Evolutionary conservation across 2,113 vertebrate genomes (phyloP).

Genomic region (Cacatua alba): DNA sequence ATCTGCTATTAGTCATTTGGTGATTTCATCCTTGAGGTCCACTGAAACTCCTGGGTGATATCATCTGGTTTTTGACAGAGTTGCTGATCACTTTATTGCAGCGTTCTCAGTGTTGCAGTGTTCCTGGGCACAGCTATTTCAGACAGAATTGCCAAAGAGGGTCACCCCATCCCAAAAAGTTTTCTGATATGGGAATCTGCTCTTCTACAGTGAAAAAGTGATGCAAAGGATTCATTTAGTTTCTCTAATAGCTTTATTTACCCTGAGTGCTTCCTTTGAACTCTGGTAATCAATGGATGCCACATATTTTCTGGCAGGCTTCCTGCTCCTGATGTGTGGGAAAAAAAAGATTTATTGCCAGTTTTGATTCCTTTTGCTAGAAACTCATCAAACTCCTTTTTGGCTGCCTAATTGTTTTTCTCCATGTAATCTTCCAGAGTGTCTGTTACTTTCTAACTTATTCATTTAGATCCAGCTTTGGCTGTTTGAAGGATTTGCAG

Average conservation of each 20-base stretch:
- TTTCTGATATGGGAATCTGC: not conserved
- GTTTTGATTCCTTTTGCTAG: constrained; percentile 38
- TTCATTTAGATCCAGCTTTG: not conserved
- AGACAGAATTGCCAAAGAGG: not conserved
- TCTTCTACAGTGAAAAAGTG: not conserved
- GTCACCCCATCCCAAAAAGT: not conserved
- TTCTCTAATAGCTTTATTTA: constrained; percentile 25
- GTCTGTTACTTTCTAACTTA: constrained; percentile 26
- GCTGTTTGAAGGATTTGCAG: constrained; percentile 23
- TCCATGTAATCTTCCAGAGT: constrained; percentile 21
- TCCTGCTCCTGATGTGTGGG: not conserved
- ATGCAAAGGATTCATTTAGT: not conserved
- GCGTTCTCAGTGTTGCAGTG: not conserved
- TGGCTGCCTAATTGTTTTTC: constrained; percentile 23
- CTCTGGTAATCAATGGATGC: not conserved
- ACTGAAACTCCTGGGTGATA: not conserved
- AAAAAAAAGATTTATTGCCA: not conserved
- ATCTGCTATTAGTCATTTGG: not conserved
- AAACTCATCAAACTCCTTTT: constrained; percentile 23
- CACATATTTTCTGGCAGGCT: constrained; percentile 3
- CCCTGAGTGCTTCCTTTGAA: not conserved
- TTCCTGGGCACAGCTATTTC: not conserved
- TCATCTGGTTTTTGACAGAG: not conserved
- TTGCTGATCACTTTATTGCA: not conserved
- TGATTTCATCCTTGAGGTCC: not conserved